A percentile compares a stretch with the other conserved stretches of the same genome.
Evolutionary conservation across 1,140 invertebrate species (phyloP).

Genomic region (Colletes latitarsis): DNA sequence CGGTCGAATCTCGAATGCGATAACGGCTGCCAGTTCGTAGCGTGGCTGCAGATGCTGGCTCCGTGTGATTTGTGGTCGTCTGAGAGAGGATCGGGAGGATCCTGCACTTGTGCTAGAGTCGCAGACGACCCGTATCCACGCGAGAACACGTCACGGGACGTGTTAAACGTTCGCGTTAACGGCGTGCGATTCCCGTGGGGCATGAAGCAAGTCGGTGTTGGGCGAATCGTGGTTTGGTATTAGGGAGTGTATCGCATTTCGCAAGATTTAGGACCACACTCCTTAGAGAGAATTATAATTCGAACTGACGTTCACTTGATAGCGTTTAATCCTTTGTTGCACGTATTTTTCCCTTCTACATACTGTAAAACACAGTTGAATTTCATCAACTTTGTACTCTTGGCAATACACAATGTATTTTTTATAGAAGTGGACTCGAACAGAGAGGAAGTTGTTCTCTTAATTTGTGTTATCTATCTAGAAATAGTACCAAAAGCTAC

Average conservation of each 20-base stretch:
- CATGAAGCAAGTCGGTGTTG: no score
- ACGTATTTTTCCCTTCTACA: no score
- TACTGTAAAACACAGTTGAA: no score
- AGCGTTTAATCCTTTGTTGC: no score
- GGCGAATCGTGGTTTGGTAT: background rate
- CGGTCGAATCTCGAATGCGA: slow-evolving; percentile 55
- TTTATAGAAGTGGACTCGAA: no score
- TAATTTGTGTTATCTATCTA: no score
- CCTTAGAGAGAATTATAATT: background rate
- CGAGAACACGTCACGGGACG: slow-evolving; percentile 19
- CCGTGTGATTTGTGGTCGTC: slow-evolving; percentile 53
- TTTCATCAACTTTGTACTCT: no score
- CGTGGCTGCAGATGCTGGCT: slow-evolving; percentile 28
- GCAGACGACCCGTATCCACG: slow-evolving; percentile 42
- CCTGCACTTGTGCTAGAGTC: slow-evolving; percentile 31
- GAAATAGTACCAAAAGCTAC: no score
- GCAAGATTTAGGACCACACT: background rate
- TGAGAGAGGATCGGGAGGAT: slow-evolving; percentile 17
- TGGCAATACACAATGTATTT: no score
- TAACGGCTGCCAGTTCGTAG: slow-evolving; percentile 48
- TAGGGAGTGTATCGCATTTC: background rate
- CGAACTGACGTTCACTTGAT: no score
- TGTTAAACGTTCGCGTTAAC: slow-evolving; percentile 15
- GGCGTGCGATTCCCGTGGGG: background rate
- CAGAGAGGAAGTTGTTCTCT: no score